Percentiles rank a stretch among this genome's conserved stretches.
Evolutionary conservation across 2,797 vertebrate genomes (phyloP).

Genomic region (Myotis vivesi): DNA sequence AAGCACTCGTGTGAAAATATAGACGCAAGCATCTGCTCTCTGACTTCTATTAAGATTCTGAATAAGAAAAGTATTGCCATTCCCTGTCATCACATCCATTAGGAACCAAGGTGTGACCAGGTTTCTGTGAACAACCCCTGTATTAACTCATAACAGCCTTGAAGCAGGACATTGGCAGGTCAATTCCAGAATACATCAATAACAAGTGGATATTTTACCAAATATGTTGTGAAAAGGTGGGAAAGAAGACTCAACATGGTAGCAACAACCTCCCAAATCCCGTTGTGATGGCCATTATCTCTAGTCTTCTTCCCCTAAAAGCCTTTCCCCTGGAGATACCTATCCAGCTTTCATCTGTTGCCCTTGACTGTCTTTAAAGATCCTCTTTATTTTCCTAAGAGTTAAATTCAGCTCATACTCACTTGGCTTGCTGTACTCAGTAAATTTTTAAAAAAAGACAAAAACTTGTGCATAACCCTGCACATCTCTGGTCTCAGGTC

Average conservation of each 20-base stretch:
- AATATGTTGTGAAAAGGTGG: neutral
- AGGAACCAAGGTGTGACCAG: neutral
- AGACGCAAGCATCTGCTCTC: neutral
- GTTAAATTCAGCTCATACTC: neutral
- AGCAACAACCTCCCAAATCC: neutral
- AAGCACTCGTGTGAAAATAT: neutral
- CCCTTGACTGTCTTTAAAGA: slow-evolving; percentile 14
- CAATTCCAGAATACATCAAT: slow-evolving; percentile 1
- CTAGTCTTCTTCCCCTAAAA: neutral
- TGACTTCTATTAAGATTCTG: neutral
- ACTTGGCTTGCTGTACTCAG: neutral
- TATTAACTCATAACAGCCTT: neutral
- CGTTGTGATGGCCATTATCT: too few species aligned
- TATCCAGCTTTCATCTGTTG: neutral
- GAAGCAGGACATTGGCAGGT: neutral
- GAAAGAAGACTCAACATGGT: neutral
- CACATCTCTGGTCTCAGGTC: neutral
- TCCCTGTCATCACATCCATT: neutral
- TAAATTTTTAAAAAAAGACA: neutral
- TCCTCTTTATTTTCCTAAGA: neutral
- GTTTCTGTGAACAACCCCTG: neutral
- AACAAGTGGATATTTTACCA: neutral
- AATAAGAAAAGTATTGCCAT: neutral
- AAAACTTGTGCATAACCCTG: neutral
- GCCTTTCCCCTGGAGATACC: neutral